A percentile compares a stretch with the other conserved stretches of the same genome.
Conservation (phyloP, 2,797 vertebrate species). For the Sorex maritimensis region DNA sequence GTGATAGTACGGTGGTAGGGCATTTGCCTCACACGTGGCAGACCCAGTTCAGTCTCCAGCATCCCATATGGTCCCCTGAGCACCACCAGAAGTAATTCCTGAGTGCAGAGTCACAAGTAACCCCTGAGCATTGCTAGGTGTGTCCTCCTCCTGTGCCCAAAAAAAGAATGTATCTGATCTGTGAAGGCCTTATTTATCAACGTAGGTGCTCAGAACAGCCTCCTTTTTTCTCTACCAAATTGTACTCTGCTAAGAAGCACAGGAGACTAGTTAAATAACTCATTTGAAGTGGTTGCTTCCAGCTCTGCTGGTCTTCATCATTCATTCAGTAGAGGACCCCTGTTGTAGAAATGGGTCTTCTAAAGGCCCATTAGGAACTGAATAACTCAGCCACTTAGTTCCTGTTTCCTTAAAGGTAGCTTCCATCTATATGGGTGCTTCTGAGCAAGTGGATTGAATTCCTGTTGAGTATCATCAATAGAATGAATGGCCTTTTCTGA, state of each 20-base stretch:
- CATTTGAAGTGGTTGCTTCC: background rate
- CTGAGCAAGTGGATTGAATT: slow-evolving; percentile 30
- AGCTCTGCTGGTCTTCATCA: background rate
- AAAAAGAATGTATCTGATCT: no score
- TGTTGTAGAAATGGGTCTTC: background rate
- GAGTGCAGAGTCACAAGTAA: no score
- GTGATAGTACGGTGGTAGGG: no score
- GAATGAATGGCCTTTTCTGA: slow-evolving; percentile 39
- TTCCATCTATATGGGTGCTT: background rate
- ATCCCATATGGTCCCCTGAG: no score
- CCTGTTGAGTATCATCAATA: background rate
- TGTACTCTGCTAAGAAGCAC: background rate
- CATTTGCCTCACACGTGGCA: no score
- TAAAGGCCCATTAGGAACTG: background rate
- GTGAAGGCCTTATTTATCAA: background rate
- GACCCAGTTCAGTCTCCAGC: no score
- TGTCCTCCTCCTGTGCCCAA: background rate
- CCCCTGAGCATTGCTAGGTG: no score
- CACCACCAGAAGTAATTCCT: no score
- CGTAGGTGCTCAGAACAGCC: background rate
- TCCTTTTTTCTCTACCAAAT: background rate
- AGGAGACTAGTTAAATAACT: background rate
- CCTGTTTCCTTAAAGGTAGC: background rate
- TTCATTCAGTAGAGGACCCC: background rate
- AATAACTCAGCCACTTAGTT: background rate